Conservation (phyloP, 2,113 vertebrate species). For the Perca flavescens region DNA sequence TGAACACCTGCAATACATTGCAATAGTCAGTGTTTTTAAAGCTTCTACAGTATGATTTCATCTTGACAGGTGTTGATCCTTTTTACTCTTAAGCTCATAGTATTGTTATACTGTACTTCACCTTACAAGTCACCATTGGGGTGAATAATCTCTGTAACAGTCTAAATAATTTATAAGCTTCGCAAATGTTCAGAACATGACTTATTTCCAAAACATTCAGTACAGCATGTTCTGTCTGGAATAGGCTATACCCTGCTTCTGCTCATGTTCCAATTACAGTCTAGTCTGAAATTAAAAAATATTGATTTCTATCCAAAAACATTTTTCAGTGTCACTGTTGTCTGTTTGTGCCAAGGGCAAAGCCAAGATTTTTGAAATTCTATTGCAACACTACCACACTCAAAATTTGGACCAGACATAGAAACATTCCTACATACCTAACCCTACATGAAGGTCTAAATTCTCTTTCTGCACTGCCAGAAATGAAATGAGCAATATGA, state of each 20-base stretch:
- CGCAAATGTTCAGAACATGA: neutral
- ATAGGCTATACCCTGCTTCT: neutral
- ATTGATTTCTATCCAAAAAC: neutral
- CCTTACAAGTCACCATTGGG: neutral
- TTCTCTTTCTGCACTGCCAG: neutral
- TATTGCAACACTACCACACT: neutral
- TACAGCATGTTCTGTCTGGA: neutral
- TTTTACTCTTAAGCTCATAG: neutral
- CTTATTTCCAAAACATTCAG: neutral
- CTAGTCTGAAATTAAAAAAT: neutral
- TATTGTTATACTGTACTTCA: neutral
- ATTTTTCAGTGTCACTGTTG: neutral
- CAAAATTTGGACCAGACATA: neutral
- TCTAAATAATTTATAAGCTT: neutral
- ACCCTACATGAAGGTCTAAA: neutral
- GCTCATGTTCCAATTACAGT: neutral
- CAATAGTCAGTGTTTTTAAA: neutral
- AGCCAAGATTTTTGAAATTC: neutral
- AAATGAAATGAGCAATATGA: neutral
- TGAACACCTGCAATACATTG: neutral
- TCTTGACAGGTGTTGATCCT: neutral
- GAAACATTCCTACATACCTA: neutral
- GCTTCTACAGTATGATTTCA: neutral
- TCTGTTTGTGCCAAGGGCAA: neutral
- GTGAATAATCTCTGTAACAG: neutral